Base-by-base conservation (phyloP, 2,113 vertebrate species). In the Heloderma charlesbogerti region DNA sequence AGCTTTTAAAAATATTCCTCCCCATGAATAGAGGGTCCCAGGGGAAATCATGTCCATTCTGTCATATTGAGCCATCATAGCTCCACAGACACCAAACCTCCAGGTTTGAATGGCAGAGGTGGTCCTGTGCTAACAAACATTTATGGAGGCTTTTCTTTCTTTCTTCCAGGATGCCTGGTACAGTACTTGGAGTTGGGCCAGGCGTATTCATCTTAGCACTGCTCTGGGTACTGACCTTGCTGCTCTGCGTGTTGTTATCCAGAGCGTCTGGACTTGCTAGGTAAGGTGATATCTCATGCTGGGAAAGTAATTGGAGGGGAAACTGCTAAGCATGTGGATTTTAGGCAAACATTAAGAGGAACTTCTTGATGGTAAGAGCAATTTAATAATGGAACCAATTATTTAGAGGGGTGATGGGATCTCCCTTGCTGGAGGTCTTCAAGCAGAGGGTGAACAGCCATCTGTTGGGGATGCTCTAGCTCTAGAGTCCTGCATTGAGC, bases 131-230 rank as follows among this genome's bases (percentile, higher is more conserved):
- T 71, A 6, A 69, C 34, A n/a, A n/a, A n/a, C n/a, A n/a, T n/a
- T n/a, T n/a, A n/a, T n/a, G n/a, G n/a, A n/a, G n/a, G n/a, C n/a
- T n/a, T n/a, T 66, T 67, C 9, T 37, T 60, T 51, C 83, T 29
- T 63, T n/a, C 60, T 57, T 6, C 0, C 77, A 87, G 86, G 43
- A 98, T 98, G 98, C 93, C 96, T 0, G 95, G 69, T 27, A 95
- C 89, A 0, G 96, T 97, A 57, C 91, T 98, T 5, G 98, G 97
- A 0, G 96, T 98, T 8, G 98, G 99, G 0, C 95, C 97, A 0
- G 98, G 98, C 0, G 98, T 99, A 8, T 96, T 98, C 91, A 72
- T 97, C 91, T 89, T 99, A 9, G 96, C 96, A 1, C 79, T 97
- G 22, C 93, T 98, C 16, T 99, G 99, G 98, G 98, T 97, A 0